Base-by-base conservation (phyloP, 2,113 vertebrate genomes). In the Dascyllus trimaculatus region DNA sequence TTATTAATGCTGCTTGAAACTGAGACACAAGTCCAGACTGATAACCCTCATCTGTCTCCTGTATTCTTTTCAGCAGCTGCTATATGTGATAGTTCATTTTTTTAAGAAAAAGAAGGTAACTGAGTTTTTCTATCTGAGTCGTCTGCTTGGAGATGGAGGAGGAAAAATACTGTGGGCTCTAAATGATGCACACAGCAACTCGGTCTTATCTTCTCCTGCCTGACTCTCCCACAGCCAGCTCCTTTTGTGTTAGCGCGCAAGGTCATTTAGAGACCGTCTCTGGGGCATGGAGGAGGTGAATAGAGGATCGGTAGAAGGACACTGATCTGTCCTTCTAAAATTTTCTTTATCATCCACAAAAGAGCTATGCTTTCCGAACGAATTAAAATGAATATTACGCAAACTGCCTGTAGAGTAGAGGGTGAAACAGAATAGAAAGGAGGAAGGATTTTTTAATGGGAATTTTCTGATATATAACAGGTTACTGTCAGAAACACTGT, bases 221-320 rank as follows among this genome's bases (percentile, higher is more conserved):
- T 5, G 6, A 49, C 40, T 40, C 70, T 60, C 40, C 66, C 66
- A 60, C 54, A 68, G 63, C 43, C 53, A 14, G 60, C 62, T 81
- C 46, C 65, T 73, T 89, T 88, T 78, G 75, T 86, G 66, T 66
- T 62, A 11, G 40, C 15, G 13, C 63, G 25, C 84, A 90, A 89
- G 87, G 85, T 87, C 76, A 75, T n/a, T 21, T 38, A 5, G 43
- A 17, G 60, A 56, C 43, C 8, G 60, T 84, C 75, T 89, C 79
- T 76, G 19, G 75, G 53, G 78, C 63, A 38, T 4, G 4, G 67
- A 61, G 14, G 0, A 2, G 22, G n/a, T 62, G 71, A 81, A 85
- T 3, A 69, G 68, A 73, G 74, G 54, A 74, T 32, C 11, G 18
- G 22, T 58, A 35, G 49, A 67, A 69, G 51, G 53, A 65, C 25